Base-by-base conservation (phyloP, 2,113 vertebrate species). In the Peromyscus californicus region DNA sequence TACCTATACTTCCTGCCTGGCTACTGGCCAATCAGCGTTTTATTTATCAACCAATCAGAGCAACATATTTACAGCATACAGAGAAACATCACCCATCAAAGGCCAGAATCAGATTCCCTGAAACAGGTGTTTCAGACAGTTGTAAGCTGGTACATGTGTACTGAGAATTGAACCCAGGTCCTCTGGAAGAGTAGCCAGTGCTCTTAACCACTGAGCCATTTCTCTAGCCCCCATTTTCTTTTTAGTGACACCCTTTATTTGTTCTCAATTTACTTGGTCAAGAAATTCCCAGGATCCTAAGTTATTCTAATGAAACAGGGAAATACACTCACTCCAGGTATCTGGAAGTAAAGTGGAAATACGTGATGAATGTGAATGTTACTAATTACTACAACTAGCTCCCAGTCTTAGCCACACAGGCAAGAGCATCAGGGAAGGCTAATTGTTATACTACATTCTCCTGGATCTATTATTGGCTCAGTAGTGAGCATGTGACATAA, bases 221-320 rank as follows among this genome's bases (percentile, higher is more conserved):
- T 63, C n/a, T 63, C n/a, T 17, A 84, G 57, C n/a, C 13, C 80
- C 24, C 19, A n/a, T 84, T 84, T 45, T 65, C 7, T 65, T 19
- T 76, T 76, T 93, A 96, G 31, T 65, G n/a, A 84, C 33, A 92
- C 1, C 29, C 29, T 63, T 90, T 90, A 93, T 26, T 96, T 90
- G 10, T 72, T 5, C 17, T 96, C 63, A 57, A 22, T 88, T 83
- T 89, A 8, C 16, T 80, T 90, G 36, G 83, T 90, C 67, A 93
- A 85, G 61, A 96, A 95, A 88, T 59, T 85, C 59, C 59, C 67
- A 59, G 63, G 51, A 31, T 42, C 7, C 9, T 29, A 36, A 61
- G 24, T 83, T 87, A 79, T 74, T 84, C 39, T 45, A 72, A 2
- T 21, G 3, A 51, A 26, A 90, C n/a, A 54, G 1, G 31, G 17